Base-by-base conservation (phyloP, 2,113 vertebrate genomes). In the Monopterus albus region DNA sequence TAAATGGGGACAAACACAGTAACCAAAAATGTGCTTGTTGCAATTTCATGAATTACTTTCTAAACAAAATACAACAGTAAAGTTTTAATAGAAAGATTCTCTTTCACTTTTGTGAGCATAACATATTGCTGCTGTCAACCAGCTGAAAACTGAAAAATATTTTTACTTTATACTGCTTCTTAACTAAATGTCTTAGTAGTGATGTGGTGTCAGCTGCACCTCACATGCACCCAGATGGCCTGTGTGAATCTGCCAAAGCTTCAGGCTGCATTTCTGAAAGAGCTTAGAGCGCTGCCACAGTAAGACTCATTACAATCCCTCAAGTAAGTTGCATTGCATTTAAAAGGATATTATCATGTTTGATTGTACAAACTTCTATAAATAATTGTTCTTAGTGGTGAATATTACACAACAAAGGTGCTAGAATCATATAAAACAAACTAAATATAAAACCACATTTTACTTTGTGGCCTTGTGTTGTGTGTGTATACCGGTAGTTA, bases 181-280 rank as follows among this genome's bases (percentile, higher is more conserved):
- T 35, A 33, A 56, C 50, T 26, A 20, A 20, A n/a, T n/a, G n/a
- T n/a, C n/a, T n/a, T n/a, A n/a, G n/a, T 35, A 25, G 21, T 58
- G 36, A 23, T 18, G 42, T 77, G 61, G 72, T 71, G 81, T 80
- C 71, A 79, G 75, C 71, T 78, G 77, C 46, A 70, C 63, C 60
- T 79, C 59, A 38, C 56, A 70, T 66, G 59, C 36, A 68, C 56
- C 60, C 80, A 88, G 79, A 87, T 76, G 82, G 86, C 70, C 72
- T 6, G 31, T 55, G 31, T 69, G 72, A 76, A 46, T 64, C 71
- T 76, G 80, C 80, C 68, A 82, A 73, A 64, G 71, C 52, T 51
- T 73, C 23, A 2, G 69, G 67, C 71, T 68, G 75, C 66, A 71
- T 68, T 74, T 56, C 52, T 58, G 66, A 82, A 62, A 45, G 29